phyloP scores from a whole-genome alignment of 2,113 vertebrate species.

The Cathartes aura region DNA sequence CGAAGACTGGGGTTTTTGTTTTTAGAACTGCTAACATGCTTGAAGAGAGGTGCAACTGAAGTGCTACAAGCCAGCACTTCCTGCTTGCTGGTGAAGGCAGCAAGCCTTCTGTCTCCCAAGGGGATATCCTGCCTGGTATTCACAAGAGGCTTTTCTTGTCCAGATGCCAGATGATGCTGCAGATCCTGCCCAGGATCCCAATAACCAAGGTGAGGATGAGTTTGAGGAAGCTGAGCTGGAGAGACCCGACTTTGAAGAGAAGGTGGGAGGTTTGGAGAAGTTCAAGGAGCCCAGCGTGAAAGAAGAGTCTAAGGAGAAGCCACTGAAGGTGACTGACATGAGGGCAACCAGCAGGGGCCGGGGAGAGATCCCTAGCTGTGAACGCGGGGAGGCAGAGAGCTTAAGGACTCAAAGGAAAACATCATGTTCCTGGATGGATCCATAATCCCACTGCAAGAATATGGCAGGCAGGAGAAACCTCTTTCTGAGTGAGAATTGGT shows the following conservation, averaged over 20 bases:
- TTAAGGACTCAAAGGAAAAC: not conserved
- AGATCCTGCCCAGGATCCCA: conserved; percentile 69
- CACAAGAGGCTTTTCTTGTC: not conserved
- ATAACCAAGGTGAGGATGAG: conserved; percentile 78
- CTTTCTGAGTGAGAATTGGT: not conserved
- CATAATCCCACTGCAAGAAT: not conserved
- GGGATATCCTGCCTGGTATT: not conserved
- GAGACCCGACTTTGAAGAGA: conserved; percentile 68
- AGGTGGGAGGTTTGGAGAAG: conserved; percentile 1
- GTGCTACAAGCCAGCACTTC: not conserved
- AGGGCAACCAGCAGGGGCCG: not conserved
- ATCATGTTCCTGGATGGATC: not conserved
- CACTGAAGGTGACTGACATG: conserved; percentile 12
- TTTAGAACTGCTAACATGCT: not conserved
- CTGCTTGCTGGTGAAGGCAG: not conserved
- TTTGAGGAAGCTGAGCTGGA: conserved; percentile 78
- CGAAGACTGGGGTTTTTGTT: accelerated
- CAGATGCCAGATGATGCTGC: conserved; percentile 51
- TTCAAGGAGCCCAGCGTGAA: not conserved
- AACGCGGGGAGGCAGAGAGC: not conserved
- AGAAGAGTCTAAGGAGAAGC: conserved; percentile 18
- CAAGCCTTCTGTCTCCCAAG: not conserved
- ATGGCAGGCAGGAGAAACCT: not conserved
- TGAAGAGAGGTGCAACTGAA: not conserved
- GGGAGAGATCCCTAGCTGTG: not conserved